These are phyloP conservation scores for Lethrus apterus DNA, from an alignment of 1,140 invertebrate genomes.

Conservation along the genomic window DNA sequence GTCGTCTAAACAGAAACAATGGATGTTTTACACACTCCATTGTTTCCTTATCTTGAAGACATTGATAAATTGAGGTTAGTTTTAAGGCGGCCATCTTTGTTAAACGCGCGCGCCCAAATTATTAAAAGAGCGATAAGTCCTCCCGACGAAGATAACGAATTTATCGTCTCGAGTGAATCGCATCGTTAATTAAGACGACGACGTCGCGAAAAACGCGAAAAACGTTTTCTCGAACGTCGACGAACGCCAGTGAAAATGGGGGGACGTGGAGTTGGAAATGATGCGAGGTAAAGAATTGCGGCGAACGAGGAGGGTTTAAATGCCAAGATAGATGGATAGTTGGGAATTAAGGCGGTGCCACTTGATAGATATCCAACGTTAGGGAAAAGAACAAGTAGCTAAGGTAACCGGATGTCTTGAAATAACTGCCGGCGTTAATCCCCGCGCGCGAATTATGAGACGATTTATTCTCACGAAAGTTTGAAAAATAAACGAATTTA, in stretches of 20 bases:
- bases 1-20: slow-evolving; percentile 37
- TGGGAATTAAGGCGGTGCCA: too few species aligned
- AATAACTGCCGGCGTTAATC: too few species aligned
- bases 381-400: too few species aligned
- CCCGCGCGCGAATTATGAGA: too few species aligned
- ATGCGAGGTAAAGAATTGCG: background rate
- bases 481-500: too few species aligned
- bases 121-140: background rate
- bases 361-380: too few species aligned
- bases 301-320: too few species aligned
- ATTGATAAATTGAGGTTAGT: slow-evolving; percentile 44
- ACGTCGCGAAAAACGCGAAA: background rate
- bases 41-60: slow-evolving; percentile 43
- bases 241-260: background rate
- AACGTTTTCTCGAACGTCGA: background rate
- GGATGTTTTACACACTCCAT: slow-evolving; percentile 42
- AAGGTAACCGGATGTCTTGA: too few species aligned
- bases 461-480: too few species aligned
- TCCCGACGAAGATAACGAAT: background rate
- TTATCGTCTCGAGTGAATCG: background rate
- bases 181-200: too few species aligned
- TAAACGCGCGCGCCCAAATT: slow-evolving; percentile 9
- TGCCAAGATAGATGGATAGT: too few species aligned
- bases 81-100: slow-evolving; percentile 41
- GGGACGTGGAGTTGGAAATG: background rate